Conservation (phyloP, 30 jellyfish, hydroid and myxozoan species). For the Thelohanellus kitauei region DNA sequence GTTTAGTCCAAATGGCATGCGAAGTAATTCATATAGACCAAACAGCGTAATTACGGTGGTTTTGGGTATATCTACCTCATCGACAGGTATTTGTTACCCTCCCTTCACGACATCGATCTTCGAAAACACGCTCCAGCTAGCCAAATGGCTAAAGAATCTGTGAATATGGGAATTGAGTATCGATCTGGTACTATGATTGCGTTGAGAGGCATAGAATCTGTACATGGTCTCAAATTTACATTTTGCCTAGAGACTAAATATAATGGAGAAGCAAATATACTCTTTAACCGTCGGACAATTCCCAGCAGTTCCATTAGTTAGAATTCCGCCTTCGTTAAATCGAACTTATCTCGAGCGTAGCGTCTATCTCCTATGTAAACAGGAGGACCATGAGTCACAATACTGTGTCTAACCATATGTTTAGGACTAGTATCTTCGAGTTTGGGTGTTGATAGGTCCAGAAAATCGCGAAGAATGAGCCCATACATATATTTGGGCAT, state of each 20-base stretch:
- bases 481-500: background rate
- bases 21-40: background rate
- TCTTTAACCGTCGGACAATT: constrained; percentile 10
- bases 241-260: constrained; percentile 11
- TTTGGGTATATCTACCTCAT: constrained; percentile 1
- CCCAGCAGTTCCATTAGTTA: constrained; percentile 22
- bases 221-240: constrained; percentile 4
- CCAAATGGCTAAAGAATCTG: background rate
- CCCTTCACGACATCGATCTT: background rate
- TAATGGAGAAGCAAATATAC: constrained; percentile 17
- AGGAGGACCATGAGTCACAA: constrained; percentile 14
- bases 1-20: background rate
- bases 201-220: background rate
- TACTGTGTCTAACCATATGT: constrained; percentile 11
- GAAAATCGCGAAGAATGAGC: constrained; percentile 5
- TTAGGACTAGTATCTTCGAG: constrained; percentile 7
- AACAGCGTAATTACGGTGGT: background rate
- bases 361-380: constrained; percentile 16
- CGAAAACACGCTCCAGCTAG: constrained; percentile 1
- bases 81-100: constrained; percentile 2
- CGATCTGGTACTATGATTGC: background rate
- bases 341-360: constrained; percentile 9
- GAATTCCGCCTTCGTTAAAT: constrained; percentile 8
- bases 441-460: constrained; percentile 3
- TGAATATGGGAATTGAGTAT: constrained; percentile 1